phyloP scores from a whole-genome alignment of 2,888 invertebrate genomes.

The Mactromeris polynyma region DNA sequence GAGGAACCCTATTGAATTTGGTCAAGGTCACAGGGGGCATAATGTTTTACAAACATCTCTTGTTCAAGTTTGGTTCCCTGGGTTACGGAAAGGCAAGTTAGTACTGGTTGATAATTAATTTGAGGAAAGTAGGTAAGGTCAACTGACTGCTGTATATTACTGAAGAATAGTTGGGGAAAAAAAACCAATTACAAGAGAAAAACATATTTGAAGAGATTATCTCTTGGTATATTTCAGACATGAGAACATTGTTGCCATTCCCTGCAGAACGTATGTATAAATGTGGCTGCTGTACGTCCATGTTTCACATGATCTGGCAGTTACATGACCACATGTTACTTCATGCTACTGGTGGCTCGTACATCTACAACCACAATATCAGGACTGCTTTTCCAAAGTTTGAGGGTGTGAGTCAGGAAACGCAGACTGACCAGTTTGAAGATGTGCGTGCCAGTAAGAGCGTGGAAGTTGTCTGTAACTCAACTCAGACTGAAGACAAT shows the following conservation, averaged over 20 bases:
- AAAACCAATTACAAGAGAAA: not conserved
- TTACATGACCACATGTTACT: conserved; percentile 37
- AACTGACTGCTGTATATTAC: not conserved
- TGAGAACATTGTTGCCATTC: conserved; percentile 13
- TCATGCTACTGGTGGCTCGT: conserved; percentile 30
- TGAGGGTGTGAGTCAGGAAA: conserved; percentile 18
- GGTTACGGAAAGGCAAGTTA: too few relatives aligned
- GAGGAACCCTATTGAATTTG: too few relatives aligned
- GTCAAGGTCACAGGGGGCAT: too few relatives aligned
- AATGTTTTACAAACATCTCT: too few relatives aligned
- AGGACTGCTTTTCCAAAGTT: conserved; percentile 43
- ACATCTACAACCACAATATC: conserved; percentile 28
- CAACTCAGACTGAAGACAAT: conserved; percentile 33
- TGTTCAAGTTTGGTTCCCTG: too few relatives aligned
- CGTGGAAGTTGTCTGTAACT: conserved; percentile 25
- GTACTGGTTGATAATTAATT: too few relatives aligned
- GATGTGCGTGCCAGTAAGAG: not conserved
- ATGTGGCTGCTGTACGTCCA: conserved; percentile 23
- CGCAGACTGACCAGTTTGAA: conserved; percentile 19
- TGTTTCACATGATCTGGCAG: conserved; percentile 29
- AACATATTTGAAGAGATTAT: not conserved
- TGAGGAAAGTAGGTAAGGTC: not conserved
- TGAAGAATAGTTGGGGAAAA: not conserved
- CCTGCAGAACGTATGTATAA: conserved; percentile 21
- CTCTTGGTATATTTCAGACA: conserved; percentile 1